These are phyloP conservation scores for Centropus bengalensis DNA, from an alignment of 2,113 vertebrate species.

Conservation along the genomic window DNA sequence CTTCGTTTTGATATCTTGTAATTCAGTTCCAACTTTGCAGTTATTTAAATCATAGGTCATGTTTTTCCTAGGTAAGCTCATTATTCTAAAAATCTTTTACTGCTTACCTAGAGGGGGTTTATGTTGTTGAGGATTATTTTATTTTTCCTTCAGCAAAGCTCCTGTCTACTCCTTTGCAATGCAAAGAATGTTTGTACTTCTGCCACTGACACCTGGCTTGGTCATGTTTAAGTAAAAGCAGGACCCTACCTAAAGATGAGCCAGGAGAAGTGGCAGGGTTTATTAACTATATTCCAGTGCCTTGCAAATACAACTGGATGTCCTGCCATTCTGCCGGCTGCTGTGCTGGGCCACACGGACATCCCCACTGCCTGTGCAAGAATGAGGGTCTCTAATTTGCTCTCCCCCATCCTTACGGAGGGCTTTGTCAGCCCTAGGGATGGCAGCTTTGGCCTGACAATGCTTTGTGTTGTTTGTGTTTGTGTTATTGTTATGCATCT, in stretches of 20 bases:
- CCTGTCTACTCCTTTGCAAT: background rate
- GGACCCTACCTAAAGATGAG: background rate
- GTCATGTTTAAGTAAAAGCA: background rate
- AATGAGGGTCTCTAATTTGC: background rate
- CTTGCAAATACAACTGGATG: background rate
- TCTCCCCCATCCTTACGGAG: background rate
- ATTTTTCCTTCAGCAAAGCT: background rate
- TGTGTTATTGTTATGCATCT: constrained; percentile 25
- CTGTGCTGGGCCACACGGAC: background rate
- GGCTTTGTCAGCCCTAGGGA: background rate
- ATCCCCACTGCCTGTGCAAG: background rate
- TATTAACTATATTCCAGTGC: background rate
- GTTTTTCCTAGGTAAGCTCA: constrained; percentile 19
- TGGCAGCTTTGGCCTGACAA: background rate
- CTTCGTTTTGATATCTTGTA: constrained; percentile 13
- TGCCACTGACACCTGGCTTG: background rate
- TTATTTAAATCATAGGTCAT: background rate
- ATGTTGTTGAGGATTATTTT: background rate
- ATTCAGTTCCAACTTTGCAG: background rate
- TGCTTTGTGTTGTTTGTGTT: background rate
- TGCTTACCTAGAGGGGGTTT: background rate
- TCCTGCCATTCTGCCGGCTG: background rate
- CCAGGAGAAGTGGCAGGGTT: background rate
- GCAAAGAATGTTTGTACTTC: background rate
- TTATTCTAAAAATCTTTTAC: constrained; percentile 14